phyloP scores from a whole-genome alignment of 1,140 invertebrate species.

The Trachymyrmex cornetzi region DNA sequence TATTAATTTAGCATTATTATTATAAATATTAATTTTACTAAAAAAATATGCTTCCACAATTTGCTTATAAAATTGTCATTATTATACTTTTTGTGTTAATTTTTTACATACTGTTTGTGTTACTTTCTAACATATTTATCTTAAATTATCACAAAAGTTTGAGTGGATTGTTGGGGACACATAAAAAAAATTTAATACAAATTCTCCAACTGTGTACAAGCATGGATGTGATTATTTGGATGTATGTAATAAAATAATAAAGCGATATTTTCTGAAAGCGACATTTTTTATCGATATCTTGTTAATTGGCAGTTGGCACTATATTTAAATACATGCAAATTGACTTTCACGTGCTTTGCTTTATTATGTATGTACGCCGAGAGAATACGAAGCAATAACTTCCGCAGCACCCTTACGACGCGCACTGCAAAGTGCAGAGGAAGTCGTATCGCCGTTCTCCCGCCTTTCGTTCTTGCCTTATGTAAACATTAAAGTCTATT shows the following conservation, averaged over 20 bases:
- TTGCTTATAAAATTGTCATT: too few species aligned
- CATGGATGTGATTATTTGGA: background rate
- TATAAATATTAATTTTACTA: too few species aligned
- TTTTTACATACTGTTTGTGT: too few species aligned
- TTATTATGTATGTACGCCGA: background rate
- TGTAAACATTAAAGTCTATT: slow-evolving; percentile 66
- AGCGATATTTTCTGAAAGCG: background rate
- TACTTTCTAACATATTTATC: too few species aligned
- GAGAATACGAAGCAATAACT: background rate
- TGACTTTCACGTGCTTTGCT: background rate
- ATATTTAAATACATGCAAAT: background rate
- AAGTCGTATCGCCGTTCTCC: slow-evolving; percentile 40
- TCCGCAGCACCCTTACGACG: background rate
- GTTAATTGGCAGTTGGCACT: background rate
- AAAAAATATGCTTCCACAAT: too few species aligned
- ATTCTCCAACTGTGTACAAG: too few species aligned
- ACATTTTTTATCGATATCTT: background rate
- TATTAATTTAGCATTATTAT: too few species aligned
- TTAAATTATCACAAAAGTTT: too few species aligned
- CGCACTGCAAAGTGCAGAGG: slow-evolving; percentile 1
- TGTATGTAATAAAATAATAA: too few species aligned
- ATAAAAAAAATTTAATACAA: too few species aligned
- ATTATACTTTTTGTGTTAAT: too few species aligned
- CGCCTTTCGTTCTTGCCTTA: slow-evolving; percentile 42
- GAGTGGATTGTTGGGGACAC: too few species aligned